These are phyloP conservation scores for Herpetotheres cachinnans DNA, from an alignment of 2,113 vertebrate genomes.

Conservation along the genomic window DNA sequence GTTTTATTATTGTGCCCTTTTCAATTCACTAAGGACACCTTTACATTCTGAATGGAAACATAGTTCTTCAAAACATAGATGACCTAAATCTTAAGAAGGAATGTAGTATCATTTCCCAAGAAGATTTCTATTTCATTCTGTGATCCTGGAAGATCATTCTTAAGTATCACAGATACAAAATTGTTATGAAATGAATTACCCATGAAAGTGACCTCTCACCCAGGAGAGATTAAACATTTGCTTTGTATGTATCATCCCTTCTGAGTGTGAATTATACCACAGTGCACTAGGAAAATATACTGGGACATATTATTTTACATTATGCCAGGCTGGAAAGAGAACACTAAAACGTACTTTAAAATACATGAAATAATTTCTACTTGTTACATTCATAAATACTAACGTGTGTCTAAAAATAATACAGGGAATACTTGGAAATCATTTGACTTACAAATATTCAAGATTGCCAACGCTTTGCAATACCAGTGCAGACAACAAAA, in stretches of 20 bases:
- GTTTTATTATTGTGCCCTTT: constrained; percentile 55
- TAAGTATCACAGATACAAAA: constrained; percentile 11
- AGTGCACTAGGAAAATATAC: background rate
- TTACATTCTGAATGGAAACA: constrained; percentile 15
- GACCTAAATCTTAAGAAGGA: constrained; percentile 11
- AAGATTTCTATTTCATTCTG: constrained; percentile 13
- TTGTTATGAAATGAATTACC: constrained; percentile 45
- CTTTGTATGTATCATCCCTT: background rate
- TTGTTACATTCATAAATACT: background rate
- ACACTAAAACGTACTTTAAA: background rate
- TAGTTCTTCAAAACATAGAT: constrained; percentile 20
- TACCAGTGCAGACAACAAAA: background rate
- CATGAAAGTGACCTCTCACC: background rate
- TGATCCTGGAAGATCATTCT: constrained; percentile 17
- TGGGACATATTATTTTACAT: background rate
- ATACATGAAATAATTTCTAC: background rate
- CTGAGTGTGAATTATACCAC: background rate
- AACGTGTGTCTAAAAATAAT: background rate
- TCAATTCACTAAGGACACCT: constrained; percentile 28
- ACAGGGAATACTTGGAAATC: background rate
- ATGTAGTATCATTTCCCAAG: constrained; percentile 14
- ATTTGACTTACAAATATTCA: background rate
- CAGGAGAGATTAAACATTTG: constrained; percentile 20
- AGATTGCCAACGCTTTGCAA: background rate
- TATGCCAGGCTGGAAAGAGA: background rate